Percentiles rank a stretch among this genome's conserved stretches.
Conservation (phyloP, 1,140 invertebrate species). For the Apis dorsata region DNA sequence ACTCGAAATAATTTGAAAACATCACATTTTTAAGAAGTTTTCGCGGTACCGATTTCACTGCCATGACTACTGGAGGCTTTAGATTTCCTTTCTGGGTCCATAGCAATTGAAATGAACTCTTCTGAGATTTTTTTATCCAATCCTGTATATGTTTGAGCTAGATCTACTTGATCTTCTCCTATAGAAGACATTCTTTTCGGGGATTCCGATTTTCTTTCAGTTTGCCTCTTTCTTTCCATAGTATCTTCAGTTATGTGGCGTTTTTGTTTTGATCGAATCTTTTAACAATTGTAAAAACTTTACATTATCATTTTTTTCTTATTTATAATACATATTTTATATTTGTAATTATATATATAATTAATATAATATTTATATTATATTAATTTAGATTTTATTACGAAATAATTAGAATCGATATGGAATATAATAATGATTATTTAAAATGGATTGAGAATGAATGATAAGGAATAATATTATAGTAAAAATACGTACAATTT, state of each 20-base stretch:
- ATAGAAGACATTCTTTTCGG: conserved; percentile 71
- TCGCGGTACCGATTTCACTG: conserved; percentile 71
- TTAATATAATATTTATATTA: no score
- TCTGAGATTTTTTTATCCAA: conserved; percentile 82
- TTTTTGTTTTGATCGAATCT: conserved; percentile 69
- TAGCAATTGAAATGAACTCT: conserved; percentile 82
- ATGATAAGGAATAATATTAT: background rate
- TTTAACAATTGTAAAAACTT: no score
- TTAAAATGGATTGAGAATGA: background rate
- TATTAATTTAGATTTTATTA: background rate
- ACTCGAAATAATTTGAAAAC: background rate
- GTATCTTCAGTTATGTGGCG: conserved; percentile 66
- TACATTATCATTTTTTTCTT: no score
- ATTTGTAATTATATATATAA: no score
- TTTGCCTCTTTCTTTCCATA: conserved; percentile 64
- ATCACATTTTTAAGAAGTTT: conserved; percentile 41
- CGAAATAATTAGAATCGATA: no score
- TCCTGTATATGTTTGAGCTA: conserved; percentile 82
- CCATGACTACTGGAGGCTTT: conserved; percentile 76
- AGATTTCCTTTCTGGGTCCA: conserved; percentile 78
- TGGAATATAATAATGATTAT: background rate
- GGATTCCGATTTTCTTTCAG: conserved; percentile 66
- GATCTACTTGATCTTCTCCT: conserved; percentile 75
- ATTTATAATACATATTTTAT: no score
- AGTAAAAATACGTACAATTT: conserved; percentile 68